Conservation (phyloP, 2,888 invertebrate genomes). For the Trimorus sp. region DNA sequence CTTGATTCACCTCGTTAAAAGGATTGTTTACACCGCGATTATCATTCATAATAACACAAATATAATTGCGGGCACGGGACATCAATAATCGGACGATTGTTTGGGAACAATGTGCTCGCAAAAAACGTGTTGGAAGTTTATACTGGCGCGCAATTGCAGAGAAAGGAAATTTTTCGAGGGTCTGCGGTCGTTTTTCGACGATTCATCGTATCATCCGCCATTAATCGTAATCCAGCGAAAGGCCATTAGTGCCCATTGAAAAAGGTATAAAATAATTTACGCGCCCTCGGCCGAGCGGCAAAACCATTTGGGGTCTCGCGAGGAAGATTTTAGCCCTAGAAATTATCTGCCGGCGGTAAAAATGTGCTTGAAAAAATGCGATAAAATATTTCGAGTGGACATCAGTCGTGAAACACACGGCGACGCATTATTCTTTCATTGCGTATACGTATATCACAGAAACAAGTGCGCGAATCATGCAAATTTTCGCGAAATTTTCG, state of each 20-base stretch:
- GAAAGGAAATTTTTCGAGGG: conserved; percentile 33
- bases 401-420: conserved; percentile 41
- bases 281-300: conserved; percentile 58
- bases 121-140: conserved; percentile 33
- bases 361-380: conserved; percentile 53
- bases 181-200: conserved; percentile 49
- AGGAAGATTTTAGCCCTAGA: conserved; percentile 57
- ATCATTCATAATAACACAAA: conserved; percentile 28
- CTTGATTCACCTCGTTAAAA: conserved; percentile 15
- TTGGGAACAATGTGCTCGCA: conserved; percentile 33
- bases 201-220: conserved; percentile 69
- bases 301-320: conserved; percentile 62
- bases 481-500: conserved; percentile 20
- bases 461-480: conserved; percentile 27
- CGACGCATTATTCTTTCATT: conserved; percentile 40
- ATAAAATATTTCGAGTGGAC: conserved; percentile 59
- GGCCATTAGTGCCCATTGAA: conserved; percentile 73
- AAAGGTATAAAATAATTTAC: conserved; percentile 75
- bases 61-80: background rate
- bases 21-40: conserved; percentile 34
- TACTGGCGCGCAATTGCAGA: conserved; percentile 14
- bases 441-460: conserved; percentile 29
- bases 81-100: conserved; percentile 30
- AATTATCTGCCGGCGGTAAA: conserved; percentile 56
- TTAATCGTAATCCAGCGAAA: conserved; percentile 72